Evolutionary conservation across 2,888 invertebrate genomes (phyloP), one percentile per base, ranked within the genome.

Genomic region (Sphaerophoria rueppellii): DNA sequence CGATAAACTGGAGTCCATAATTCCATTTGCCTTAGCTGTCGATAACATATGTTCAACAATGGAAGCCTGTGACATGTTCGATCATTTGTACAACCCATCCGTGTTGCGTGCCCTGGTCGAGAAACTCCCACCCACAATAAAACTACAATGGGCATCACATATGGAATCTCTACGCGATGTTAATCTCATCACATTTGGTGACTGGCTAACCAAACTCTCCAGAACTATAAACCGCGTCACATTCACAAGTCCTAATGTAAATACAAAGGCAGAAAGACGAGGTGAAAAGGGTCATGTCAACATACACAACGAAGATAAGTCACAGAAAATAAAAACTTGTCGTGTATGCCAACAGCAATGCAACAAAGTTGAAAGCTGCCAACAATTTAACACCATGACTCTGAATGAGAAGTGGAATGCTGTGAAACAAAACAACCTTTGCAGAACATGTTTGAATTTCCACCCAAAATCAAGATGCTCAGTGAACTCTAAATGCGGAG

Each of bases 81-180:
- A 58, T 5, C 58, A 58, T 40, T 11, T 58, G 9, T 58, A 58
- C 40, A 58, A 58, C 40, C 58, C 58, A 37, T 37, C 40, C 37
- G 16, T 40, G 4, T 12, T 58, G 35, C 58, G 57, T 52, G 24
- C 34, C 34, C 34, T 55, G 11, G 14, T 34, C 34, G 55, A 55
- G n/a, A 55, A 55, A n/a, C 55, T 57, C 7, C 57, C 35, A 57
- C 57, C 57, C 5, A 57, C 57, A 7, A 35, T 57, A 2, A 57
- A 35, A 57, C 24, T 57, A 16, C 35, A 57, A 6, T 55, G 55
- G 34, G 55, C 55, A 34, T n/a, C 55, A 5, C n/a, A 55, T 4
- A 55, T 55, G 34, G 55, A 55, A n/a, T 12, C 32, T 6, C 35
- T 6, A 3, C 6, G 0, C 2, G n/a, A 55, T 55, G 55, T 55